A percentile compares a stretch with the other conserved stretches of the same genome.
Conservation (phyloP, 2,888 invertebrate species). For the Nipponacmea schrenckii region DNA sequence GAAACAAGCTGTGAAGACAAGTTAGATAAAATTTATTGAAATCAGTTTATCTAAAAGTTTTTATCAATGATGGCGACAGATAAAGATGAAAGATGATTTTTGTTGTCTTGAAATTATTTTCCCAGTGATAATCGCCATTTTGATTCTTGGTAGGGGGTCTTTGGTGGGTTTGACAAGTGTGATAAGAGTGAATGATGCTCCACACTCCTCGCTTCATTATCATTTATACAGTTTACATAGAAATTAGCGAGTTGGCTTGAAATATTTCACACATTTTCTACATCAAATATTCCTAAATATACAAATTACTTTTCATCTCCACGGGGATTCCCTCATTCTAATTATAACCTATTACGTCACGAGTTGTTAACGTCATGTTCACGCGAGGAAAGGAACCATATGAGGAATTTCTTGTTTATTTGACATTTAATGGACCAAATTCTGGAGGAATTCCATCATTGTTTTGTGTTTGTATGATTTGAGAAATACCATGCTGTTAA, state of each 20-base stretch:
- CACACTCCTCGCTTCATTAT: background rate
- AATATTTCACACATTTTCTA: background rate
- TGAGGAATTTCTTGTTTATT: background rate
- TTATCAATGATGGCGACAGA: no score
- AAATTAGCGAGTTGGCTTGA: background rate
- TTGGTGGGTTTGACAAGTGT: background rate
- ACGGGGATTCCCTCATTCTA: background rate
- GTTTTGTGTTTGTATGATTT: no score
- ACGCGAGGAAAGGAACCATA: background rate
- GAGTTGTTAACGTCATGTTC: background rate
- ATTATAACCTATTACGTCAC: constrained; percentile 3
- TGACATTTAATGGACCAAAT: no score
- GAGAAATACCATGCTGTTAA: no score
- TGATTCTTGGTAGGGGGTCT: background rate
- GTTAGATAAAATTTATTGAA: no score
- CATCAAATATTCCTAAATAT: background rate
- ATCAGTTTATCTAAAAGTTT: no score
- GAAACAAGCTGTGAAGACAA: no score
- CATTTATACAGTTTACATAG: background rate
- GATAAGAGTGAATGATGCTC: background rate
- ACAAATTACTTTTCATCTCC: background rate
- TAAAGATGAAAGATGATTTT: no score
- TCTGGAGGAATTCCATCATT: no score
- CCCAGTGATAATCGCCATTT: constrained; percentile 5
- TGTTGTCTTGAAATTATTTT: background rate